phyloP scores from a whole-genome alignment of 2,888 invertebrate species.

The Drosophila multiciliata region DNA sequence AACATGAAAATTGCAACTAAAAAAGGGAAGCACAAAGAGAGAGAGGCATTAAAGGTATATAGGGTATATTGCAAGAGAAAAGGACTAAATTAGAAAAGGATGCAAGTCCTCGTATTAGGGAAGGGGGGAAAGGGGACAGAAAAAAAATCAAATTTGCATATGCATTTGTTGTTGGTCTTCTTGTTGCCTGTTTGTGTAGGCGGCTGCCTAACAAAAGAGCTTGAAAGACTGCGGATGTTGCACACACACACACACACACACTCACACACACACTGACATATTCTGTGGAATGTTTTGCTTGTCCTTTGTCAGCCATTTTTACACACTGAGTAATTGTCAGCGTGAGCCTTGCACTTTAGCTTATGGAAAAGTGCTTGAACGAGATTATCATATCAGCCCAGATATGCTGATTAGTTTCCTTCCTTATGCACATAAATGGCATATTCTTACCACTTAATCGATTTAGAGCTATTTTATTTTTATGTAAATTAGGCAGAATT shows the following conservation, averaged over 20 bases:
- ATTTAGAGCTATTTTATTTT: neutral
- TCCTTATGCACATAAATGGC: neutral
- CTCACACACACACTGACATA: conserved; percentile 4
- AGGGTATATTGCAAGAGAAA: neutral
- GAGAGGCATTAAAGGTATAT: neutral
- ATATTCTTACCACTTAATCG: neutral
- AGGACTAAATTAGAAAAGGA: conserved; percentile 21
- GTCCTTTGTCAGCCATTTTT: conserved; percentile 58
- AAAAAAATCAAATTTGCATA: conserved; percentile 74
- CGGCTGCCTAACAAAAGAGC: conserved; percentile 38
- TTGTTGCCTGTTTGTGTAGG: conserved; percentile 28
- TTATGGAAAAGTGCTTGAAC: conserved; percentile 23
- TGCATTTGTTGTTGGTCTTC: conserved; percentile 60
- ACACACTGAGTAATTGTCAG: conserved; percentile 19
- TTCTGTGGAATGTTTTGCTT: conserved; percentile 36
- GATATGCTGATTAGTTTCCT: conserved; percentile 36
- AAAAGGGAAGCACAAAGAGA: conserved; percentile 32
- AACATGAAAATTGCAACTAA: conserved; percentile 69
- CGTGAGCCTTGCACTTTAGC: conserved; percentile 26
- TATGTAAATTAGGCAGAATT: neutral
- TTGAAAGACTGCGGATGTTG: conserved; percentile 32
- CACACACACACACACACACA: conserved; percentile 15
- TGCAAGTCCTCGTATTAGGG: conserved; percentile 58
- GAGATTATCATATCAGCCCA: conserved; percentile 32
- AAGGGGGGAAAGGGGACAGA: conserved; percentile 36